Conservation (phyloP, 2,888 invertebrate genomes). For the Lagria hirta region DNA sequence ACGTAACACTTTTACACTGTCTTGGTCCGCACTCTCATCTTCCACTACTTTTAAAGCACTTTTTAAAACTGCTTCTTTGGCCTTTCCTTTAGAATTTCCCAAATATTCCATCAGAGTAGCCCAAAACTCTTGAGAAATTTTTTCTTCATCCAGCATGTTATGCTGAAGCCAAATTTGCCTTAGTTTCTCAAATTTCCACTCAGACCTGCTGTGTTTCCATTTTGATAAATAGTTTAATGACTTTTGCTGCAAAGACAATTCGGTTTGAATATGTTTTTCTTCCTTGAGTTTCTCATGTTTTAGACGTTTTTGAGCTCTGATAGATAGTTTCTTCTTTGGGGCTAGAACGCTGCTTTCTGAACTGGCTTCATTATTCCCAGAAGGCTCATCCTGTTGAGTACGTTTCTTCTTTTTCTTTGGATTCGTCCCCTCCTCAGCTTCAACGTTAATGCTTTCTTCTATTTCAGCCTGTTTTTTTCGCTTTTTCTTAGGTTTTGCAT, state of each 20-base stretch:
- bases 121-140: slow-evolving; percentile 66
- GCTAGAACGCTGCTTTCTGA: slow-evolving; percentile 37
- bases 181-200: slow-evolving; percentile 82
- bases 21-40: slow-evolving; percentile 59
- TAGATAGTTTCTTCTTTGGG: slow-evolving; percentile 57
- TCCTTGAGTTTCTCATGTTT: slow-evolving; percentile 61
- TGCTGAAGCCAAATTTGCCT: slow-evolving; percentile 76
- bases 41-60: slow-evolving; percentile 67
- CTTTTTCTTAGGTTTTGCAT: slow-evolving; percentile 4
- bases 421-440: background rate
- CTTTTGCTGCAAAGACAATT: slow-evolving; percentile 61
- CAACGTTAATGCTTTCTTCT: slow-evolving; percentile 2
- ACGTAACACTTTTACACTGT: slow-evolving; percentile 57
- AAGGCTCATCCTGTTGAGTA: background rate
- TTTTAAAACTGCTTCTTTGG: slow-evolving; percentile 62
- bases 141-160: slow-evolving; percentile 63
- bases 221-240: slow-evolving; percentile 68
- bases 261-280: slow-evolving; percentile 58
- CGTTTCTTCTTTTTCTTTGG: slow-evolving; percentile 12
- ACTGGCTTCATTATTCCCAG: background rate
- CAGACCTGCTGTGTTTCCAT: slow-evolving; percentile 69
- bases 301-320: slow-evolving; percentile 66
- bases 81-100: slow-evolving; percentile 67
- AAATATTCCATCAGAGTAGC: slow-evolving; percentile 70
- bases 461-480: slow-evolving; percentile 4